Evolutionary conservation across 2,797 vertebrate genomes (phyloP).

Genomic region (Synanceia verrucosa): DNA sequence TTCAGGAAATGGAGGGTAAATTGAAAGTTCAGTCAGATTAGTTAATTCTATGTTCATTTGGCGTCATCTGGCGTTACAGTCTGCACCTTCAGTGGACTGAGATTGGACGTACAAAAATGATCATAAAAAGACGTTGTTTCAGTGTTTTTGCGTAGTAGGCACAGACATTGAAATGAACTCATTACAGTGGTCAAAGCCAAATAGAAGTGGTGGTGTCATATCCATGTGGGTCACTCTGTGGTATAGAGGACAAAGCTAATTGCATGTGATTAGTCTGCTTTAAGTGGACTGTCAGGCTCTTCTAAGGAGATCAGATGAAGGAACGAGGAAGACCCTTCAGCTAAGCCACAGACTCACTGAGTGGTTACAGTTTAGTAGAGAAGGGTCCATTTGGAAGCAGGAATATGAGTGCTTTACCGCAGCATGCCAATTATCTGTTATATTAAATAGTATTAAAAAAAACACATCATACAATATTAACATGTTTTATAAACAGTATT

Average conservation of each 20-base stretch:
- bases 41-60: too few species aligned
- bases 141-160: too few species aligned
- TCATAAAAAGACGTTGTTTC: too few species aligned
- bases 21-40: too few species aligned
- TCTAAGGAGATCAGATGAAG: constrained; percentile 31
- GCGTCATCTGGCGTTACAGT: too few species aligned
- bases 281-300: constrained; percentile 24
- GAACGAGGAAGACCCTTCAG: constrained; percentile 16
- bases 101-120: too few species aligned
- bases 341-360: background rate
- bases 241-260: constrained; percentile 38
- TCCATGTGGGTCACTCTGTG: constrained; percentile 22
- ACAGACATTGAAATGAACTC: too few species aligned
- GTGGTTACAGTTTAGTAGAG: background rate
- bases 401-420: background rate
- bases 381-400: background rate
- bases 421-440: constrained; percentile 8
- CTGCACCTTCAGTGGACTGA: too few species aligned
- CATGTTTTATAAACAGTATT: background rate
- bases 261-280: constrained; percentile 34
- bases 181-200: background rate
- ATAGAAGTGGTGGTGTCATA: background rate
- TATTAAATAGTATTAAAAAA: background rate
- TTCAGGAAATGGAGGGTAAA: too few species aligned
- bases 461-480: background rate